These are phyloP conservation scores for Okamejei kenojei DNA, from an alignment of 2,797 vertebrate species.

Conservation along the genomic window DNA sequence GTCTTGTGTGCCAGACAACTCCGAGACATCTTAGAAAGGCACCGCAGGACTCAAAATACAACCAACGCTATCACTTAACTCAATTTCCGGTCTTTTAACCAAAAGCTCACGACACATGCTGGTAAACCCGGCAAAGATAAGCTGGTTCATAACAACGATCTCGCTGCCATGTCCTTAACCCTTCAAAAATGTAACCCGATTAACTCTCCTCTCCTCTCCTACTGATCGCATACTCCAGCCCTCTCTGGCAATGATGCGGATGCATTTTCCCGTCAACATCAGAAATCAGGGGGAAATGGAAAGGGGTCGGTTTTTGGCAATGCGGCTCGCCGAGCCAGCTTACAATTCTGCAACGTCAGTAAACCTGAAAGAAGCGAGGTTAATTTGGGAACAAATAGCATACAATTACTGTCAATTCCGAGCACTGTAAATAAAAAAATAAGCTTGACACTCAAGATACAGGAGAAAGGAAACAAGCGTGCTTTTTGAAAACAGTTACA, in stretches of 20 bases:
- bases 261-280: neutral
- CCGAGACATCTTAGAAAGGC: neutral
- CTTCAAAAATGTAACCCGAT: slow-evolving; percentile 30
- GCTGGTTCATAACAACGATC: slow-evolving; percentile 32
- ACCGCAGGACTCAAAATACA: neutral
- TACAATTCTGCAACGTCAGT: slow-evolving; percentile 1
- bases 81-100: neutral
- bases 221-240: neutral
- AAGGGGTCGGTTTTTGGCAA: slow-evolving; percentile 3
- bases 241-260: neutral
- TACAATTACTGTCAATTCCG: slow-evolving; percentile 24
- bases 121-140: slow-evolving; percentile 35
- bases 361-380: neutral
- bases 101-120: neutral
- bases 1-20: neutral
- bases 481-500: neutral
- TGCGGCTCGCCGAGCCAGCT: neutral
- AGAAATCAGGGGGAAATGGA: neutral
- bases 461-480: neutral
- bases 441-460: neutral
- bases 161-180: slow-evolving; percentile 38
- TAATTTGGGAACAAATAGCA: slow-evolving; percentile 10
- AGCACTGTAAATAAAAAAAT: neutral
- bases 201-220: neutral
- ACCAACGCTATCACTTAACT: neutral